Evolutionary conservation across 2,113 vertebrate species (phyloP), one percentile per base, ranked within the genome.

Genomic region (Condylura cristata): DNA sequence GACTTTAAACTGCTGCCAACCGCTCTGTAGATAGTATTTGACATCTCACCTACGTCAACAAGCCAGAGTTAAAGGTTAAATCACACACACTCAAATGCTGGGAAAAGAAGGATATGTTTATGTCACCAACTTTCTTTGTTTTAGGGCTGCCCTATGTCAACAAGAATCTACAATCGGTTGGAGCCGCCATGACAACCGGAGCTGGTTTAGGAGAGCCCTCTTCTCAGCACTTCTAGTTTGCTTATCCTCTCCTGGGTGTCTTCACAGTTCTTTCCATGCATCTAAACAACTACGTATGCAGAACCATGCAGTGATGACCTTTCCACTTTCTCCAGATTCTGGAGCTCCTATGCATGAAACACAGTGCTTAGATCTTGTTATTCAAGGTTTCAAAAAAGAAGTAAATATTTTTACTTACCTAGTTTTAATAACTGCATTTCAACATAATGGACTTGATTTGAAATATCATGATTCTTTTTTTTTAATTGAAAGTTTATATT

Each of bases 11-110:
- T 39, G 58, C 96, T 97, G 98, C 98, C 98, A 98, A 94, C 96
- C 88, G 18, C 85, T 96, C 3, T 0, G 91, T 90, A 97, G 95
- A 98, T 96, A 98, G 96, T 98, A 98, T 98, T 97, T 98, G 98
- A 98, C 98, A 98, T 98, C 97, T 98, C 97, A 98, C 98, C 98
- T 97, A 95, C 68, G 97, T 97, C 96, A 98, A 97, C 96, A 98
- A 97, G 91, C 91, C 91, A 87, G 95, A 98, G 98, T 95, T 98
- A 98, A 98, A 98, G 98, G 98, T 98, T 98, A 98, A 97, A 95
- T 98, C 94, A 96, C 98, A 98, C 94, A 96, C 97, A 93, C 82
- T 91, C 92, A 91, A 97, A 95, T 65, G 6, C 96, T 97, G 96
- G 94, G 97, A 90, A 37, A 37, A 97, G 98, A 97, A 97, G 98